phyloP scores from a whole-genome alignment of 2,888 invertebrate species.

The Patella ulyssiponensis region DNA sequence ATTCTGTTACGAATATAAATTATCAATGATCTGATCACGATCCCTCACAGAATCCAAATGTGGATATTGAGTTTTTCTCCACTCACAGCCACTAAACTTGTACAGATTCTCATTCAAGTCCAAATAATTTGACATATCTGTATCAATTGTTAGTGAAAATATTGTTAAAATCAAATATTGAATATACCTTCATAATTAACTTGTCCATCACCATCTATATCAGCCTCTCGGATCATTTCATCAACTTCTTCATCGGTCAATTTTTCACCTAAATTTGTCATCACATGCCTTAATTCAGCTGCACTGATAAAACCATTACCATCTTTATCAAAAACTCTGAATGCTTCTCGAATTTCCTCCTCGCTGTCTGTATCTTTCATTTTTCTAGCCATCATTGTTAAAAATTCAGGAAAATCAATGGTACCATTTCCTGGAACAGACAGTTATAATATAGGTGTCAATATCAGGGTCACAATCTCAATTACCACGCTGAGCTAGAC shows the following conservation, averaged over 20 bases:
- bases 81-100: no score
- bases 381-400: conserved; percentile 91
- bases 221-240: conserved; percentile 99
- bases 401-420: conserved; percentile 99
- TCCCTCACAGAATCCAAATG: no score
- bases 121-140: no score
- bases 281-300: conserved; percentile 99
- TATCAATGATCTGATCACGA: no score
- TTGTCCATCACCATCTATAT: conserved; percentile 80
- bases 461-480: no score
- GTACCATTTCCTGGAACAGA: conserved; percentile 85
- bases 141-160: no score
- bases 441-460: conserved; percentile 80
- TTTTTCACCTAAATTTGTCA: conserved; percentile 98
- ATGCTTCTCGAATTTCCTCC: conserved; percentile 84
- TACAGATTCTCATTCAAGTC: no score
- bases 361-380: conserved; percentile 26
- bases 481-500: no score
- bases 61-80: no score
- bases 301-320: conserved; percentile 99
- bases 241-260: conserved; percentile 99
- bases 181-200: conserved; percentile 45
- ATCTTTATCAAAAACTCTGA: conserved; percentile 99
- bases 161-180: no score
- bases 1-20: no score